Evolutionary conservation across 2,113 vertebrate species (phyloP), one percentile per base, ranked within the genome.

Genomic region (Corythaeola cristata): DNA sequence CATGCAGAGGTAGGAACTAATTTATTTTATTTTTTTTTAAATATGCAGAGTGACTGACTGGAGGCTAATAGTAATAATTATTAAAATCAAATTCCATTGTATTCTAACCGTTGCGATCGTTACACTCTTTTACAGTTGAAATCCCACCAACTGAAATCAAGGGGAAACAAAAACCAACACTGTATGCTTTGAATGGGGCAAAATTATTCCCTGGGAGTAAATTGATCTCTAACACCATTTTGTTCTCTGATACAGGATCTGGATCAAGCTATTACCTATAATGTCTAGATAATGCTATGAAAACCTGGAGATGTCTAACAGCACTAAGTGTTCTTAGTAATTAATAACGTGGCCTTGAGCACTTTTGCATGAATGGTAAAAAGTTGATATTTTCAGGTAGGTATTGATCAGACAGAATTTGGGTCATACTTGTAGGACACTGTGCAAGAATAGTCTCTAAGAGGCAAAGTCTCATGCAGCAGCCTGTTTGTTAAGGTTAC

Each of bases 81-180:
- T 33, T 66, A 64, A 94, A 93, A 74, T 71, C 22, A 90, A 84
- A 89, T 90, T 78, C 24, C 39, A 66, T 77, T 86, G 63, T 88
- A 33, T 90, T 81, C 83, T 81, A 93, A 81, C 64, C 30, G 19
- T 60, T 80, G 59, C 26, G 78, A 6, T 72, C 68, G 81, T 88
- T 88, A 73, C 13, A 35, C 4, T 77, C 39, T 60, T 39, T 39
- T 87, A 22, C 5, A 52, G 28, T 28, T 72, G 39, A 86, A 93
- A 90, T 67, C 37, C 20, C 26, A 63, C 69, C 26, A 23, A 58
- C 53, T 58, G 72, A 92, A 85, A 75, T 89, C 27, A 68, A 71
- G 12, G 9, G 12, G 3, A 14, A n/a, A 47, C 62, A 32, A 39
- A 63, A 33, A 1, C 0, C 3, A 44, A 44, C 8, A 52, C 11